Percentiles rank a stretch among this genome's conserved stretches.
phyloP scores from a whole-genome alignment of 2,113 vertebrate species.

The Tylochromis polylepis region DNA sequence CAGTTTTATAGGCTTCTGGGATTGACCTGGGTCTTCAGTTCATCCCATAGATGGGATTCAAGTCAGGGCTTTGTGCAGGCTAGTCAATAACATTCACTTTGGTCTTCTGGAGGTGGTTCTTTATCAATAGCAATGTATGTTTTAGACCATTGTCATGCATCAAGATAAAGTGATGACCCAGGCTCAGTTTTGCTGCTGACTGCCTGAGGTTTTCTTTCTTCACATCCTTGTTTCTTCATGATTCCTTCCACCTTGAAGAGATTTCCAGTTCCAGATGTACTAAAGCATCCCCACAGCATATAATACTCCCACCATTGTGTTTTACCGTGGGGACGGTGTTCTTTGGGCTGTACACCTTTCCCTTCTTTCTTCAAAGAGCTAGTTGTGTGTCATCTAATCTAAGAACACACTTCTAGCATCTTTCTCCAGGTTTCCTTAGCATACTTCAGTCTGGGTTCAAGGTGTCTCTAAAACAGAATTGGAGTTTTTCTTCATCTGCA shows the following conservation, averaged over 20 bases:
- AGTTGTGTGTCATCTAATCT: not conserved
- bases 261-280: not conserved
- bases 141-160: not conserved
- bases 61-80: too few species aligned
- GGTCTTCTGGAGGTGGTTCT: not conserved
- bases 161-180: not conserved
- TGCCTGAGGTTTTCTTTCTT: fast-evolving
- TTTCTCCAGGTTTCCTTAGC: not conserved
- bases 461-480: not conserved
- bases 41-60: not conserved
- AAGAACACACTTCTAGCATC: not conserved
- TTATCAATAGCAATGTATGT: not conserved
- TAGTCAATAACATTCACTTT: not conserved
- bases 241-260: not conserved
- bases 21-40: not conserved
- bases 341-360: not conserved
- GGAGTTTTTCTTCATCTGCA: not conserved
- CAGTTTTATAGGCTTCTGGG: not conserved
- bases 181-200: fast-evolving
- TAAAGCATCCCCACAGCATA: not conserved
- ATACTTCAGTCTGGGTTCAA: not conserved
- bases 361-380: not conserved
- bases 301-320: not conserved
- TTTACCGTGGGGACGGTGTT: not conserved
- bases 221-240: not conserved